A percentile compares a stretch with the other conserved stretches of the same genome.
phyloP scores from a whole-genome alignment of 2,797 vertebrate genomes.

The Coregonus sp. region DNA sequence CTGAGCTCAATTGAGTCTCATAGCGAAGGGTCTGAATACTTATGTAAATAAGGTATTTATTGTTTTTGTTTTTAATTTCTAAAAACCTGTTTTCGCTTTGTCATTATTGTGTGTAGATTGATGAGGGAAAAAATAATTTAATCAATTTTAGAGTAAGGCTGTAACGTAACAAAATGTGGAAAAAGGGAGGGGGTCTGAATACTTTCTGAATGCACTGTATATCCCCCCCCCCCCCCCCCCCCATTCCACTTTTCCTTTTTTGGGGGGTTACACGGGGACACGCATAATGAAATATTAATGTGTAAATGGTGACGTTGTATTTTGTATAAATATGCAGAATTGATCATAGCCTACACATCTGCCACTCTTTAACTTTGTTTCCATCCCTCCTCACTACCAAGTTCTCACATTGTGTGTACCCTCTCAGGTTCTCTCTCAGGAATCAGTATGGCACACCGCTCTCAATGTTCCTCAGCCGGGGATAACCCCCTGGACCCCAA shows the following conservation, averaged over 20 bases:
- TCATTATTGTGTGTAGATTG: too few relatives aligned
- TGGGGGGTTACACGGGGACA: neutral
- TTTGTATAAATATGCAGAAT: neutral
- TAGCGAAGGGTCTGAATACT: too few relatives aligned
- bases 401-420: neutral
- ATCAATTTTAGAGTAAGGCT: too few relatives aligned
- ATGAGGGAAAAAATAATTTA: too few relatives aligned
- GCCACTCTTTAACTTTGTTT: neutral
- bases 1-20: too few relatives aligned
- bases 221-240: neutral
- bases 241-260: neutral
- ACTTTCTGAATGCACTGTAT: neutral
- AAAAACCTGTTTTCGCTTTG: too few relatives aligned
- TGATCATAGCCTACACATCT: neutral
- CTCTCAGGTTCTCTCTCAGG: constrained; percentile 26
- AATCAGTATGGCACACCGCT: constrained; percentile 87
- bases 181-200: too few relatives aligned
- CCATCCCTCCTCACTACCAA: neutral
- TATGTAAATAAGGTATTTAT: too few relatives aligned
- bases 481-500: constrained; percentile 91
- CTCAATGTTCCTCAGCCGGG: constrained; percentile 92
- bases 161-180: too few relatives aligned
- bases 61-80: too few relatives aligned
- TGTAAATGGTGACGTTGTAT: neutral
- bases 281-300: too few relatives aligned